A percentile compares a stretch with the other conserved stretches of the same genome.
These are phyloP conservation scores for Tangara arthus DNA, from an alignment of 2,797 vertebrate genomes.

Conservation along the genomic window DNA sequence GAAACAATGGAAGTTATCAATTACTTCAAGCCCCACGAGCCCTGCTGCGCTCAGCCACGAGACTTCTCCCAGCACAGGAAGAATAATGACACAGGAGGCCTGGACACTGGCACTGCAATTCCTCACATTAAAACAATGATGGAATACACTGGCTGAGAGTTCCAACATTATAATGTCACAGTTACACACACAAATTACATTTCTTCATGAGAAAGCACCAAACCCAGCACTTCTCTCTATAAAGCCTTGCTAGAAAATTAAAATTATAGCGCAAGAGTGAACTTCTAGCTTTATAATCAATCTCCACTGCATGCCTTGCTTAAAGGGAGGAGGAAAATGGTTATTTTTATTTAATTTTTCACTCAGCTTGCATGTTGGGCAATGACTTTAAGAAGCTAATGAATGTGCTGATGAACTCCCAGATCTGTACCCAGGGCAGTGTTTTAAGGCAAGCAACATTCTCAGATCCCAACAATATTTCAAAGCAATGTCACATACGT, in stretches of 20 bases:
- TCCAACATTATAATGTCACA: not conserved
- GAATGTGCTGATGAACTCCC: not conserved
- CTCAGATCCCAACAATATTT: not conserved
- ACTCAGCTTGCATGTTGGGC: not conserved
- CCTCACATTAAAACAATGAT: not conserved
- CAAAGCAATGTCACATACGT: not conserved
- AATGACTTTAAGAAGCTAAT: not conserved
- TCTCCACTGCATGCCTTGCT: not conserved
- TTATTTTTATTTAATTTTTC: not conserved
- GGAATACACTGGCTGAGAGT: rapidly evolving
- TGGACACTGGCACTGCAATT: not conserved
- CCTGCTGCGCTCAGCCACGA: not conserved
- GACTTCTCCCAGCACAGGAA: not conserved
- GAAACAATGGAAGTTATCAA: not conserved
- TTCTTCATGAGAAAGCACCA: not conserved
- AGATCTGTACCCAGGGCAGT: not conserved
- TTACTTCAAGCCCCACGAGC: not conserved
- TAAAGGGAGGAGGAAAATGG: rapidly evolving
- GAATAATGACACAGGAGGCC: not conserved
- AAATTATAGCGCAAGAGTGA: not conserved
- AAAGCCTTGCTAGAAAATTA: not conserved
- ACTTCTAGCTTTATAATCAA: not conserved
- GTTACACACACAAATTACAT: not conserved
- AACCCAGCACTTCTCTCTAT: not conserved
- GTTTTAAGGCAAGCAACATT: not conserved